Evolutionary conservation across 2,113 vertebrate genomes (phyloP), one percentile per base, ranked within the genome.

Genomic region (Alaudala cheleensis): DNA sequence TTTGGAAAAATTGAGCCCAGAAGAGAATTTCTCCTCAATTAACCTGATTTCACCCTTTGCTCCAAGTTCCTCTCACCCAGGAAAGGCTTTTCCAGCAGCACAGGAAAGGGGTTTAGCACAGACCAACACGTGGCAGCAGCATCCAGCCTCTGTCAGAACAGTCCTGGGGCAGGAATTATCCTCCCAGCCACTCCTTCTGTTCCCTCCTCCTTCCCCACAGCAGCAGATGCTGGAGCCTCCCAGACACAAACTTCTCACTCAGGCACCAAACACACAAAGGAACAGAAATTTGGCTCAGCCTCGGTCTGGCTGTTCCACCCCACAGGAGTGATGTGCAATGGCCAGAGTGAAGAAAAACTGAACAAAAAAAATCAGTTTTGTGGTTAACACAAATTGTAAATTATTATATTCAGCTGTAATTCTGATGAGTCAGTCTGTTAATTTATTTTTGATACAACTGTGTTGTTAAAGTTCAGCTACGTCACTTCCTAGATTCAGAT

Each of bases 1-100:
- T 0, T 0, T 20, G 23, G 22, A 14, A 77, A 70, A 62, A 37
- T 1, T 3, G 14, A n/a, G 37, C 3, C 14, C 2, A 0, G 37
- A 37, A 10, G 3, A 5, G 11, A 16, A 17, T 45, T 66, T 31
- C 15, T 37, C 57, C 44, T 37, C 12, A 7, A 10, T 45, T 34
- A 47, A 49, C 50, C 22, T 16, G 16, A 29, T 81, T 58, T 69
- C 26, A 44, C 40, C 7, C 14, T 76, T 54, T 74, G 5, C 34
- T 77, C 26, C 28, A 22, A 54, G 51, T 15, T 22, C 28, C 39
- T 49, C 47, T 0, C 1, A 20, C 16, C 33, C 50, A 65, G 60
- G 3, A 37, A 44, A 54, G 5, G 8, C 21, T 66, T 50, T 33
- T n/a, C 26, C 33, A 26, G 25, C 54, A 70, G 20, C 8, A 1